Evolutionary conservation across 2,797 vertebrate genomes (phyloP), one percentile per base, ranked within the genome.

Genomic region (Ataeniobius toweri): DNA sequence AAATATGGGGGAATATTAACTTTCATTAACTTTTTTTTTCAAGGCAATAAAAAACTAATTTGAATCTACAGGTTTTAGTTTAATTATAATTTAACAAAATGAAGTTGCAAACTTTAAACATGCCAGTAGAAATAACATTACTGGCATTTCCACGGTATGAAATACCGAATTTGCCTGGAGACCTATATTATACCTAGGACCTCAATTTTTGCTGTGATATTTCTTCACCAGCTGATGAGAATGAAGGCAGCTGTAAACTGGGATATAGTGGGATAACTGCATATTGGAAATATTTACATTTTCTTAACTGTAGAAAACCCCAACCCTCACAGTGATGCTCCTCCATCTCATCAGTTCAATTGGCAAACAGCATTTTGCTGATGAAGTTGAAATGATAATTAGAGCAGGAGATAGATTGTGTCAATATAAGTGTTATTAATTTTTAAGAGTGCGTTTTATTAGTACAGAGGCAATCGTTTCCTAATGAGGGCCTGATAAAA

Each of bases 401-500:
- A 92, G 80, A 86, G 88, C 87, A 84, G 82, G 70, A 88, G 93
- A 94, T 91, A 79, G 90, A 94, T 94, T 88, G 89, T 91, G 89
- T 92, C 87, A 92, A 88, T 95, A 88, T 91, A 94, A 92, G 83
- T 93, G 89, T 93, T 93, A 94, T 96, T 94, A 87, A 93, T 94
- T 91, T 92, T 90, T 88, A 82, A 91, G 85, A 92, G 90, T 91
- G 86, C 83, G 83, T 81, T 93, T 94, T 94, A 95, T 94, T 94
- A 94, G 91, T 89, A 88, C 86, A 91, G 93, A 93, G 84, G 90
- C 91, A 93, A 93, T 94, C 90, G 92, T 87, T 89, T 93, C 83
- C 85, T 94, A 94, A 95, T 93, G 92, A 94, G 89, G 67, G 83
- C 56, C 80, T 91, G 83, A 90, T 93, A 91, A 86, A 91, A 91